A percentile compares a stretch with the other conserved stretches of the same genome.
Conservation (phyloP, 2,888 invertebrate species). For the Hypena proboscidalis region DNA sequence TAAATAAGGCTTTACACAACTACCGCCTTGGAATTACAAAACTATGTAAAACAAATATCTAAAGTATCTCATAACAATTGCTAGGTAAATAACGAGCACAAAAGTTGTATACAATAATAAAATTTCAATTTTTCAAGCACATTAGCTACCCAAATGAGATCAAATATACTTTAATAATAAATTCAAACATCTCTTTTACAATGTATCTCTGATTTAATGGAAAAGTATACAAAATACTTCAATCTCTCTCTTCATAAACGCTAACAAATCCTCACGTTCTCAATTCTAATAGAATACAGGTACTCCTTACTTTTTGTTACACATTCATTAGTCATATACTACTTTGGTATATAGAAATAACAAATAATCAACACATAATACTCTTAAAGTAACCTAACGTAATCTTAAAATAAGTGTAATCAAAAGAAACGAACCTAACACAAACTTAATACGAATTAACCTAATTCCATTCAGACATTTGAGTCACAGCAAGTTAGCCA, state of each 20-base stretch:
- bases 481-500: constrained; percentile 75
- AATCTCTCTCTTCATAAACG: constrained; percentile 48
- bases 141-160: constrained; percentile 59
- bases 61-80: constrained; percentile 47
- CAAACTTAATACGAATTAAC: constrained; percentile 37
- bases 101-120: constrained; percentile 52
- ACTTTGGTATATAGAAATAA: constrained; percentile 24
- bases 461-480: constrained; percentile 47
- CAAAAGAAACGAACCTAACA: constrained; percentile 37
- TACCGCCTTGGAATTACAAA: constrained; percentile 74
- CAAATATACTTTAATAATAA: constrained; percentile 43
- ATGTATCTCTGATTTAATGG: constrained; percentile 49
- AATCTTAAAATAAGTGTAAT: constrained; percentile 29
- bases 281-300: constrained; percentile 36
- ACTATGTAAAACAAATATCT: constrained; percentile 58
- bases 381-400: constrained; percentile 32
- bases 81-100: constrained; percentile 45
- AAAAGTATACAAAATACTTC: constrained; percentile 58
- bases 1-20: constrained; percentile 79
- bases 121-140: constrained; percentile 34
- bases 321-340: constrained; percentile 14
- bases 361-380: constrained; percentile 26
- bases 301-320: constrained; percentile 32
- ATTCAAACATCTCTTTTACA: constrained; percentile 29
- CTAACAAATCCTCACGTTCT: constrained; percentile 35